Conservation (phyloP, 2,888 invertebrate species). For the Tetanocera ferruginea region DNA sequence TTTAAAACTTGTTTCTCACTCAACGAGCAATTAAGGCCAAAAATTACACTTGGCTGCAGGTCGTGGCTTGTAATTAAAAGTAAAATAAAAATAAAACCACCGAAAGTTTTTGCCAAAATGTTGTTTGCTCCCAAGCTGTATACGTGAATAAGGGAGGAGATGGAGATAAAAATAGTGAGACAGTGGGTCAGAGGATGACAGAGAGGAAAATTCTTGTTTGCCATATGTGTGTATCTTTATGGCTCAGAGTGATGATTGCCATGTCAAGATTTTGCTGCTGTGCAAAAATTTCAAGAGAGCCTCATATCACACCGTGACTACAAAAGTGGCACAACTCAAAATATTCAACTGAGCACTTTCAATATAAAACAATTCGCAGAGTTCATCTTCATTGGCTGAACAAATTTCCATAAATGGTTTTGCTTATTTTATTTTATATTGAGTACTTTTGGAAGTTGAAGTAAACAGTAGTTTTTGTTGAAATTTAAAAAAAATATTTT, state of each 20-base stretch:
- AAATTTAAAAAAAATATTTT: too few species aligned
- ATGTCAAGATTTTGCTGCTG: background rate
- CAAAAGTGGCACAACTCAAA: too few species aligned
- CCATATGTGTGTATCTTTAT: too few species aligned
- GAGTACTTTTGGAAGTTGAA: too few species aligned
- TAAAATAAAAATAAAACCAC: background rate
- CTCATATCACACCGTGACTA: background rate
- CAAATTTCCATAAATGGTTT: too few species aligned
- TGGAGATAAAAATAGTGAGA: background rate
- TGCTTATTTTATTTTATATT: too few species aligned
- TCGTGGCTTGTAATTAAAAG: constrained; percentile 34
- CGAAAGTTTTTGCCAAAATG: constrained; percentile 1
- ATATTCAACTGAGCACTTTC: too few species aligned
- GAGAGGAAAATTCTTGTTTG: background rate
- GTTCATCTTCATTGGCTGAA: too few species aligned
- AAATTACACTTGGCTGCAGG: constrained; percentile 22
- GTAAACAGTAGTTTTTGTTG: too few species aligned
- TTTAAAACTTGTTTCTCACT: constrained; percentile 27
- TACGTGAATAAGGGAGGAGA: background rate
- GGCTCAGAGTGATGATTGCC: background rate
- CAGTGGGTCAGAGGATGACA: background rate
- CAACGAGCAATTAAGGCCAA: constrained; percentile 32
- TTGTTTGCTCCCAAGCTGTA: background rate
- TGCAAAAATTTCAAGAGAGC: background rate
- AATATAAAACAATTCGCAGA: too few species aligned